Percentiles rank a stretch among this genome's conserved stretches.
phyloP scores from a whole-genome alignment of 2,888 invertebrate species.

The Drosophila atripex region DNA sequence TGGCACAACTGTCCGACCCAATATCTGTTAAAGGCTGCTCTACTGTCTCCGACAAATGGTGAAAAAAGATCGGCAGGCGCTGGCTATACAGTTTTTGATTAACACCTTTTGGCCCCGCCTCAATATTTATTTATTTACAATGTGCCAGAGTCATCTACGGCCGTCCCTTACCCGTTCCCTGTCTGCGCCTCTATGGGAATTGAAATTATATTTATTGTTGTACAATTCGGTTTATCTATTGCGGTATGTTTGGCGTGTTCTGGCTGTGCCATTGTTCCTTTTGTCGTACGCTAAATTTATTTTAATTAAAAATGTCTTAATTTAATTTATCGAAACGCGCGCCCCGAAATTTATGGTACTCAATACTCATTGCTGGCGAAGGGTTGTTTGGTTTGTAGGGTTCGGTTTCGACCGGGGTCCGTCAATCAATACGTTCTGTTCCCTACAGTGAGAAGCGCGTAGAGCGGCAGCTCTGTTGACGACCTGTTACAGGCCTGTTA shows the following conservation, averaged over 20 bases:
- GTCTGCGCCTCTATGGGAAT: not conserved
- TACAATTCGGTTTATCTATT: constrained; percentile 55
- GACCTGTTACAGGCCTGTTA: constrained; percentile 44
- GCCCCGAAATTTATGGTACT: constrained; percentile 16
- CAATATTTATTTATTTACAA: constrained; percentile 57
- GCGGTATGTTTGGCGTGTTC: constrained; percentile 31
- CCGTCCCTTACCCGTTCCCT: not conserved
- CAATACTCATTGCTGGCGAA: not conserved
- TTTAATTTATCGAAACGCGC: constrained; percentile 56
- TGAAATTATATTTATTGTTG: constrained; percentile 49
- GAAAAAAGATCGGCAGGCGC: constrained; percentile 15
- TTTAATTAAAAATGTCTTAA: constrained; percentile 68
- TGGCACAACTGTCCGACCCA: constrained; percentile 44
- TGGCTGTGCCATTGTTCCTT: constrained; percentile 26
- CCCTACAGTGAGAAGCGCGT: constrained; percentile 47
- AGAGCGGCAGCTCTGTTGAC: constrained; percentile 32
- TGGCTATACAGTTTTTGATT: constrained; percentile 55
- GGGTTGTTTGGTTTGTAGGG: constrained; percentile 21
- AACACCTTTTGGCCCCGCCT: constrained; percentile 55
- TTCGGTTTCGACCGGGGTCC: not conserved
- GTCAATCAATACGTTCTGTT: constrained; percentile 5
- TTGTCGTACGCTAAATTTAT: constrained; percentile 69
- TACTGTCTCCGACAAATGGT: constrained; percentile 16
- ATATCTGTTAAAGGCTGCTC: constrained; percentile 24
- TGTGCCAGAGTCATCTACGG: constrained; percentile 10